These are phyloP conservation scores for Dicycla oo DNA, from an alignment of 2,888 invertebrate species.

Conservation along the genomic window DNA sequence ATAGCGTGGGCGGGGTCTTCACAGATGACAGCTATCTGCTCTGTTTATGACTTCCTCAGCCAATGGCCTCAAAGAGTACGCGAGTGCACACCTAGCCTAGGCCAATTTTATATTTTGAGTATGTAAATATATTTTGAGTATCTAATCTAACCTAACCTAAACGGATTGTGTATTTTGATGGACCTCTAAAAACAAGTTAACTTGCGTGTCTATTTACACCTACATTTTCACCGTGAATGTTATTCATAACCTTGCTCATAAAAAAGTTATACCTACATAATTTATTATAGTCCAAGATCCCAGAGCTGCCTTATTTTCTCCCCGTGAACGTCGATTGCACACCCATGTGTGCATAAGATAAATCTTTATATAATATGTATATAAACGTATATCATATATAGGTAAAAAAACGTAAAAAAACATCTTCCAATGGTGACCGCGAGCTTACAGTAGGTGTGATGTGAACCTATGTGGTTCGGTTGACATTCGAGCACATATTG, in stretches of 20 bases:
- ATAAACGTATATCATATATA: too few relatives aligned
- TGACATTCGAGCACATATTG: too few relatives aligned
- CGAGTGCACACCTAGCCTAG: conserved; percentile 57
- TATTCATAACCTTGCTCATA: not conserved
- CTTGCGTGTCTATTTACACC: not conserved
- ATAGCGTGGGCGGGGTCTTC: conserved; percentile 89
- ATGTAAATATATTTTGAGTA: conserved; percentile 8
- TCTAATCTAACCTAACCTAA: not conserved
- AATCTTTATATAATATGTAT: too few relatives aligned
- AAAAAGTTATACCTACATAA: too few relatives aligned
- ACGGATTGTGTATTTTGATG: not conserved
- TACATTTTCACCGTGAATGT: not conserved
- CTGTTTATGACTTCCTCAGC: conserved; percentile 90
- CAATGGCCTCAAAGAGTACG: conserved; percentile 81
- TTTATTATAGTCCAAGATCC: too few relatives aligned
- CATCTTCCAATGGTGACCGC: too few relatives aligned
- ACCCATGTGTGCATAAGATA: too few relatives aligned
- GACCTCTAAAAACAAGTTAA: not conserved
- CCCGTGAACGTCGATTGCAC: too few relatives aligned
- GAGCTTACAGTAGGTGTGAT: too few relatives aligned
- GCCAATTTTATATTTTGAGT: conserved; percentile 22
- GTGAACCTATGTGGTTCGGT: too few relatives aligned
- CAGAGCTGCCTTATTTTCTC: too few relatives aligned
- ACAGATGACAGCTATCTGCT: conserved; percentile 87
- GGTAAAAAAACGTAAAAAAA: too few relatives aligned